phyloP scores from a whole-genome alignment of 2,888 invertebrate genomes.

The Drosophila quinaria region DNA sequence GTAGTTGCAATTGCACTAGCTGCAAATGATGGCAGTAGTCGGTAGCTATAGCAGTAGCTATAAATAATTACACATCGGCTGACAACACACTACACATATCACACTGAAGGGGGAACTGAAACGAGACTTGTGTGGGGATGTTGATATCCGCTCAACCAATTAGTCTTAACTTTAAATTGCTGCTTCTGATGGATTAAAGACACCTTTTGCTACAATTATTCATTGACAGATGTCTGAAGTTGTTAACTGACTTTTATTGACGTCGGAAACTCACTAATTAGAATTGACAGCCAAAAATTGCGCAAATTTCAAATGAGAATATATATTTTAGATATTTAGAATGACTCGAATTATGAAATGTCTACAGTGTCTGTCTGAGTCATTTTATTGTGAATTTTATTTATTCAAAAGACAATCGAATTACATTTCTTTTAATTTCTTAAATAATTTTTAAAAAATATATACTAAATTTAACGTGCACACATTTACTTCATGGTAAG shows the following conservation, averaged over 20 bases:
- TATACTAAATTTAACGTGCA: no score
- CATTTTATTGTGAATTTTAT: no score
- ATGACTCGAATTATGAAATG: neutral
- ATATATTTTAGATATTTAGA: neutral
- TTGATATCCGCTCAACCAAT: constrained; percentile 37
- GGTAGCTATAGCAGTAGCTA: constrained; percentile 20
- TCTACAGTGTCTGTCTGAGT: no score
- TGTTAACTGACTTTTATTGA: neutral
- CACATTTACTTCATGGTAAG: no score
- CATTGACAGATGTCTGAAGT: neutral
- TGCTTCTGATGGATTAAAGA: neutral
- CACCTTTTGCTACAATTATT: constrained; percentile 3
- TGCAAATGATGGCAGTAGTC: constrained; percentile 16
- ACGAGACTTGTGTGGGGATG: constrained; percentile 5
- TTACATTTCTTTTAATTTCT: no score
- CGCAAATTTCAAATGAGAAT: neutral
- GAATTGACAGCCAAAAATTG: neutral
- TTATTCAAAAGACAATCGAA: no score
- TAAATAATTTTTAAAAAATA: neutral
- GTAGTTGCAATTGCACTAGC: constrained; percentile 29
- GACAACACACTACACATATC: constrained; percentile 69
- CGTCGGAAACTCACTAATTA: neutral
- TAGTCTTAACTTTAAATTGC: constrained; percentile 20
- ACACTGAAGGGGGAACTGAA: neutral
- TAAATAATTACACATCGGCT: constrained; percentile 68